Percentiles rank a stretch among this genome's conserved stretches.
These are phyloP conservation scores for Centropus bengalensis DNA, from an alignment of 2,113 vertebrate species.

Conservation along the genomic window DNA sequence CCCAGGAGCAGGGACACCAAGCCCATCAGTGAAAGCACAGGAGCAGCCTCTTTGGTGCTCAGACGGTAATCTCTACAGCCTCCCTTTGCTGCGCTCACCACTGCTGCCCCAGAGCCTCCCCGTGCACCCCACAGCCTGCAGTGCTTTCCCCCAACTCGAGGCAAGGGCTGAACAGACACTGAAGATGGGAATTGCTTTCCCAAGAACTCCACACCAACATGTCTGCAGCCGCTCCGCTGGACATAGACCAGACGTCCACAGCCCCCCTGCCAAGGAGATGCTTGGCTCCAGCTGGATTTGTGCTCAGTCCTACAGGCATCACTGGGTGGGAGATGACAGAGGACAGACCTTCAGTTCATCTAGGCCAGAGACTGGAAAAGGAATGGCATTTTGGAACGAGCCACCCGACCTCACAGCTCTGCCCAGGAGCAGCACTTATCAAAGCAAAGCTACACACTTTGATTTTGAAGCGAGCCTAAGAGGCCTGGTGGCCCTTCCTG, in stretches of 20 bases:
- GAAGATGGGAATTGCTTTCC: background rate
- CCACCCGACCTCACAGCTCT: background rate
- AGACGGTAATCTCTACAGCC: background rate
- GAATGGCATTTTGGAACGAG: background rate
- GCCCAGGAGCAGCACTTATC: constrained; percentile 10
- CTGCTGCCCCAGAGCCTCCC: background rate
- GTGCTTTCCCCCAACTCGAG: background rate
- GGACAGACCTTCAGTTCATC: background rate
- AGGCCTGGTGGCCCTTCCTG: background rate
- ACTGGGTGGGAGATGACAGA: background rate
- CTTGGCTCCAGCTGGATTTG: background rate
- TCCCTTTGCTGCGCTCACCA: background rate
- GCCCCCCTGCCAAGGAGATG: accelerated
- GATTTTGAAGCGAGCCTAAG: background rate
- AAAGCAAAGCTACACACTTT: background rate
- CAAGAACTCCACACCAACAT: background rate
- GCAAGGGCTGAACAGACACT: background rate
- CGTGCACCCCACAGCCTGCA: background rate
- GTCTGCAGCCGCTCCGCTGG: background rate
- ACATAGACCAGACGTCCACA: background rate
- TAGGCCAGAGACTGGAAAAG: background rate
- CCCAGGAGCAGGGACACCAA: accelerated
- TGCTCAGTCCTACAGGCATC: background rate
- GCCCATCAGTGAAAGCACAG: background rate
- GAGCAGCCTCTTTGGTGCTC: background rate